phyloP scores from a whole-genome alignment of 92 coral and sea anemone genomes.

The Scolanthus callimorphus region DNA sequence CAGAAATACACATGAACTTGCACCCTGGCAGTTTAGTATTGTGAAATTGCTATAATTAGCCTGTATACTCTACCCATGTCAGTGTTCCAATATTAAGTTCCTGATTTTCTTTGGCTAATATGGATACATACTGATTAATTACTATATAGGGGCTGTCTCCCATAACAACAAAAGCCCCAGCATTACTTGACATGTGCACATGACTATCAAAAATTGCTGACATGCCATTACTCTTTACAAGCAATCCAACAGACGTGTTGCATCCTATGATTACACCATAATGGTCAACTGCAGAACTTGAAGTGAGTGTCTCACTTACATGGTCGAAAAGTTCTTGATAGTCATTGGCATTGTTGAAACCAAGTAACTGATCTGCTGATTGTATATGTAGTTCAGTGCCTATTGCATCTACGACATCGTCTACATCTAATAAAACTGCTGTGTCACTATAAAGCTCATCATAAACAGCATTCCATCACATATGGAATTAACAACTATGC shows the following conservation, averaged over 20 bases:
- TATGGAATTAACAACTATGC: constrained; percentile 17
- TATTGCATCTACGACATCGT: too few relatives aligned
- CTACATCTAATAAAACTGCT: too few relatives aligned
- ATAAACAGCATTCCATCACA: too few relatives aligned
- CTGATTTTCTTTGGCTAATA: background rate
- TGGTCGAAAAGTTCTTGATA: constrained; percentile 9
- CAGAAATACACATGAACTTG: too few relatives aligned
- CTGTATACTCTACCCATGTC: constrained; percentile 20
- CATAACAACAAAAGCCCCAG: constrained; percentile 21
- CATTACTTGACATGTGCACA: constrained; percentile 4
- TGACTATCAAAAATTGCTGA: constrained; percentile 30
- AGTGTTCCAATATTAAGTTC: constrained; percentile 21
- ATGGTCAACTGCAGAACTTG: too few relatives aligned
- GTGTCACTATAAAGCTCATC: too few relatives aligned
- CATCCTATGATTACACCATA: constrained; percentile 25
- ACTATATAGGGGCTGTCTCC: background rate
- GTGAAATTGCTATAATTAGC: too few relatives aligned
- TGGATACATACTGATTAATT: constrained; percentile 1
- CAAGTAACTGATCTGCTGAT: too few relatives aligned
- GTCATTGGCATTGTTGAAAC: too few relatives aligned
- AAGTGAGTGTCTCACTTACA: constrained; percentile 6
- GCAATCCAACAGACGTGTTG: constrained; percentile 28
- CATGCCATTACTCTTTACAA: constrained; percentile 24
- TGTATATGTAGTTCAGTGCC: too few relatives aligned
- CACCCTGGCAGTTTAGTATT: too few relatives aligned